Conservation (phyloP, 1,140 invertebrate genomes). For the Coboldia fuscipes region DNA sequence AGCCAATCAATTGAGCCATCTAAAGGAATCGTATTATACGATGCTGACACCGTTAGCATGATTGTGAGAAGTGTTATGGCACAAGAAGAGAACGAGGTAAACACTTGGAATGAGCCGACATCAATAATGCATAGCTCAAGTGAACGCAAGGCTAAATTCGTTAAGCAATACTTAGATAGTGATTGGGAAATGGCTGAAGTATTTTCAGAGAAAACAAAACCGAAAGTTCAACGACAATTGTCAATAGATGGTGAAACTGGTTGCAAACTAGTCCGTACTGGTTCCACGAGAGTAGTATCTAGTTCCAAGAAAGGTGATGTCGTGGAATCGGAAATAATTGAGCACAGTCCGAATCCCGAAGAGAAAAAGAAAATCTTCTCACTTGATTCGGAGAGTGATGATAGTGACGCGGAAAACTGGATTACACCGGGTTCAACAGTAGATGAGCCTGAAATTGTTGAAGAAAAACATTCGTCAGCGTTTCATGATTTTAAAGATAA, state of each 20-base stretch:
- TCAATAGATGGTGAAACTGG: background rate
- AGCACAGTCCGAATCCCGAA: background rate
- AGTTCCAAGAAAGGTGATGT: background rate
- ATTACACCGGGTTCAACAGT: constrained; percentile 16
- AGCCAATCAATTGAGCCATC: constrained; percentile 1
- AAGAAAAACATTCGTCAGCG: constrained; percentile 10
- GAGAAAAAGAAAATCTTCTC: constrained; percentile 2
- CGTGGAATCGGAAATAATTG: background rate
- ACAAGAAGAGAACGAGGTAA: constrained; percentile 9
- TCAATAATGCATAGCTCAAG: background rate
- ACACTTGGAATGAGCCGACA: constrained; percentile 1
- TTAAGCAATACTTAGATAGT: background rate
- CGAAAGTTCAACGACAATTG: background rate
- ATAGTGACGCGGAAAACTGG: constrained; percentile 14
- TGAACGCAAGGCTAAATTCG: background rate
- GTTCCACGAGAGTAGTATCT: background rate
- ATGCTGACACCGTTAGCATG: constrained; percentile 27
- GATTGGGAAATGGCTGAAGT: background rate
- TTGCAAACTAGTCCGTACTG: background rate
- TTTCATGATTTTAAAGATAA: constrained; percentile 12
- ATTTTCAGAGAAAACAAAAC: background rate
- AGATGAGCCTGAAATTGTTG: constrained; percentile 11
- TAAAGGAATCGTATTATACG: background rate
- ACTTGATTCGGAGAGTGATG: constrained; percentile 4
- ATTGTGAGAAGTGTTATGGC: constrained; percentile 27